Evolutionary conservation across 2,888 invertebrate genomes (phyloP), one percentile per base, ranked within the genome.

Genomic region (Linyphia triangularis): DNA sequence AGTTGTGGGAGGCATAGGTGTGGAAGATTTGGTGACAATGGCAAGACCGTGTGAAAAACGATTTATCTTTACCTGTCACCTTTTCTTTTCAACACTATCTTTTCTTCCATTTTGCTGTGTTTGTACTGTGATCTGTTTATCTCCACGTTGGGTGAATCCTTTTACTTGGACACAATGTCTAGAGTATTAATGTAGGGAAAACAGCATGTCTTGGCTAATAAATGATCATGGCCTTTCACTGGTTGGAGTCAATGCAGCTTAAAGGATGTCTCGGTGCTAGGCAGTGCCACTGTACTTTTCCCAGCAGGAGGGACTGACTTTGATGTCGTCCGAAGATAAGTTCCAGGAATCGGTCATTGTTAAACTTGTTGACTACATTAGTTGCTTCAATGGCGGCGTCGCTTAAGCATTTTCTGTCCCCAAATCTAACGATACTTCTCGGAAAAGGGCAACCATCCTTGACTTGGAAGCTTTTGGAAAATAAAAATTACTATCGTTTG

Each of bases 311-410:
- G 9, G 51, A 5, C 51, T 51, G 16, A 16, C n/a, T 51, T 40
- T 16, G 51, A n/a, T 51, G 51, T 51, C 51, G 51, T 13, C 13
- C 10, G 10, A 51, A n/a, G 16, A 5, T n/a, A n/a, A 16, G 51
- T 51, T 51, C 51, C 51, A n/a, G n/a, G 51, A 51, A 51, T 6
- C 5, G 13, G 13, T 51, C 51, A 13, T 51, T 51, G 51, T 51
- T n/a, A n/a, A 51, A 51, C n/a, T 51, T 51, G 51, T 51, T 51
- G 51, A 51, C 51, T 51, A n/a, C 51, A 51, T 51, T 51, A 51
- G 51, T 51, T n/a, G 51, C n/a, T 13, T 13, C 51, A 51, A n/a
- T 16, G 16, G 3, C 51, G 51, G 51, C 51, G 5, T n/a, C 51
- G 1, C 51, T 16, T 51, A n/a, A n/a, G n/a, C n/a, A n/a, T 51